Base-by-base conservation (phyloP, 2,113 vertebrate species). In the Neolamprologus ventralis region DNA sequence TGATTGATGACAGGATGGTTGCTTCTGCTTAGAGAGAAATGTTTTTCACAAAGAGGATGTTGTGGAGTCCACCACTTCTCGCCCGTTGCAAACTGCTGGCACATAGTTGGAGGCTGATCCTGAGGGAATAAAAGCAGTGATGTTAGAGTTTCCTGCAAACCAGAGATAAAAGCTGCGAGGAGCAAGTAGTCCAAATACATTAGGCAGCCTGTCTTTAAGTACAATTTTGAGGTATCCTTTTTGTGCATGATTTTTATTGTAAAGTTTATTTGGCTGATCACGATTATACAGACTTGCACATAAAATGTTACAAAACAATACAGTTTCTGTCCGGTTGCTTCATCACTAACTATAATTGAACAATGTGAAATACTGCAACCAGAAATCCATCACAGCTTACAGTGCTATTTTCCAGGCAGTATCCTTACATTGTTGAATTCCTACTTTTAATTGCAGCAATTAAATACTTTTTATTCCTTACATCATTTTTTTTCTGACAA, bases 31-130 rank as follows among this genome's bases (percentile, higher is more conserved):
- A 45, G 12, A 87, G 79, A 84, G 86, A 83, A 83, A 57, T 13
- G 6, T 83, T 51, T 92, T 95, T 99, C 97, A 99, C 94, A 99
- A 96, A 54, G 99, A 99, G 0, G 98, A 99, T 0, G 98, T 99
- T 0, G 98, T 99, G 4, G 99, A 99, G 93, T 99, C 99, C 89
- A 99, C 97, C 93, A 99, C 98, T 93, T 99, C 99, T 0, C 98
- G 98, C 51, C 99, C 99, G 0, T 99, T 99, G 91, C 99, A 99
- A 28, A 99, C 98, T 0, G 98, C 97, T 85, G 98, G 98, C 89
- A 99, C 97, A 2, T 96, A 97, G 90, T 98, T 98, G 9, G 96
- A 95, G 84, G 96, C 96, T 40, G 97, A 97, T 80, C 97, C 97
- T 98, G 94, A 23, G 57, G 71, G 53, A 83, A 14, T 6, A 71